Evolutionary conservation across 2,797 vertebrate genomes (phyloP).

Genomic region (Mormyrus hasselquistii): DNA sequence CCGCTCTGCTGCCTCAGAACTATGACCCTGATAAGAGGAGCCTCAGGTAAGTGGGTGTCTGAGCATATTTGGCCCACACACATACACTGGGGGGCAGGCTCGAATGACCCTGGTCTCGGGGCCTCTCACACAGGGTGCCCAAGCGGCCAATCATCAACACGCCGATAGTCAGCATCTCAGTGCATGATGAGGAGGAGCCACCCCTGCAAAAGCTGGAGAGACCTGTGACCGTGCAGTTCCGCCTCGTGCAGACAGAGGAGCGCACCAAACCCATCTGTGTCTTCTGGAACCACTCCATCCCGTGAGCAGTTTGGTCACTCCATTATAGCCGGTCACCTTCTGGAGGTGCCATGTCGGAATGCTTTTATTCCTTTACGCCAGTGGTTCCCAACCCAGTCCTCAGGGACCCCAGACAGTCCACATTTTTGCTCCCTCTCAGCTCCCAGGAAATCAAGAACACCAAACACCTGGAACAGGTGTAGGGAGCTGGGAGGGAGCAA

Average conservation of each 20-base stretch:
- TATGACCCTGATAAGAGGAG: conserved; percentile 91
- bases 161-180: conserved; percentile 84
- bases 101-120: background rate
- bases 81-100: background rate
- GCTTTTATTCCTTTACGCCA: background rate
- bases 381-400: too few species aligned
- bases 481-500: too few species aligned
- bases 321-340: background rate
- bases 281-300: conserved; percentile 91
- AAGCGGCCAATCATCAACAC: conserved; percentile 93
- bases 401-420: too few species aligned
- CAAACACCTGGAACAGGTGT: too few species aligned
- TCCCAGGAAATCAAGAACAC: too few species aligned
- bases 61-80: background rate
- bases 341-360: background rate
- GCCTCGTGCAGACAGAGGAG: conserved; percentile 83
- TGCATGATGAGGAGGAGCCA: conserved; percentile 71
- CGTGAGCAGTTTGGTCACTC: conserved; percentile 62
- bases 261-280: conserved; percentile 94
- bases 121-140: conserved; percentile 66
- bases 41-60: conserved; percentile 62
- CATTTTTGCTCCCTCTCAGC: too few species aligned
- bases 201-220: conserved; percentile 69
- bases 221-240: conserved; percentile 89
- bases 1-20: conserved; percentile 74